These are phyloP conservation scores for Lasioglossum oenotherae DNA, from an alignment of 2,888 invertebrate genomes.

Conservation along the genomic window DNA sequence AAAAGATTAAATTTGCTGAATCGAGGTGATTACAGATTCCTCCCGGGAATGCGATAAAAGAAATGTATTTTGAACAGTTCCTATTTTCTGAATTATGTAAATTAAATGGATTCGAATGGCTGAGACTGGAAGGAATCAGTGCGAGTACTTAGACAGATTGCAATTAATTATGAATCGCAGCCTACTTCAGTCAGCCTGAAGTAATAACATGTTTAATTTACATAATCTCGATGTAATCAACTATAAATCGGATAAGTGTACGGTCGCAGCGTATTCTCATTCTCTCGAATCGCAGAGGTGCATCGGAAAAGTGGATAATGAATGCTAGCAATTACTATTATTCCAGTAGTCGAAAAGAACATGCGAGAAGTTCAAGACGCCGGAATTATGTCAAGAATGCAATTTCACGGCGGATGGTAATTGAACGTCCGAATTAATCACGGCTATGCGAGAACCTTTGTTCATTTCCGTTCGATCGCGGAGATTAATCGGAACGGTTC, in stretches of 20 bases:
- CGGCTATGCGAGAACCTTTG: conserved; percentile 20
- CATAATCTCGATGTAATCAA: background rate
- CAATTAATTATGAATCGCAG: background rate
- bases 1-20: background rate
- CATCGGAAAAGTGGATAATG: background rate
- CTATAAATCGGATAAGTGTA: background rate
- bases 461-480: conserved; percentile 27
- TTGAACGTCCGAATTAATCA: conserved; percentile 19
- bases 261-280: background rate
- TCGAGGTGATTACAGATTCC: background rate
- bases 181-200: background rate
- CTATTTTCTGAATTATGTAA: background rate
- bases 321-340: background rate
- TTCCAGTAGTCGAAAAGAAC: background rate
- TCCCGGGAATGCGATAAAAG: background rate
- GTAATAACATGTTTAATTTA: background rate
- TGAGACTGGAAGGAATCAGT: background rate
- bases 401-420: conserved; percentile 2
- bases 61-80: background rate
- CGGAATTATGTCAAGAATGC: conserved; percentile 9
- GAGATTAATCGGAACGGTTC: conserved; percentile 52
- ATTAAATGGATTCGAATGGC: background rate
- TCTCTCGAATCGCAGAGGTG: background rate
- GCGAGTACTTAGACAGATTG: background rate
- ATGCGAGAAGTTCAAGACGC: background rate